Conservation (phyloP, 2,888 invertebrate genomes). For the Apoderus coryli region DNA sequence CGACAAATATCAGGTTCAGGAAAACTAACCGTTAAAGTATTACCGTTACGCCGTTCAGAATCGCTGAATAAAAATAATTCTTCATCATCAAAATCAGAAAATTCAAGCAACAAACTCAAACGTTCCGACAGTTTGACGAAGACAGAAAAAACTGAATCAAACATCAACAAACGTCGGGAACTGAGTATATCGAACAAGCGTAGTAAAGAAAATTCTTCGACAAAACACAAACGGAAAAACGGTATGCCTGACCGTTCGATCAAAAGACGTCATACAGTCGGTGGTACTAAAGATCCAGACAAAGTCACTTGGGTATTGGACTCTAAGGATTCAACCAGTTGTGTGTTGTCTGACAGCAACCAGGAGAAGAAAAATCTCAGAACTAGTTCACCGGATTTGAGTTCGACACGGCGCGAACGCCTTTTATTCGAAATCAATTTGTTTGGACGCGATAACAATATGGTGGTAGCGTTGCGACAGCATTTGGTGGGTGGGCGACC, state of each 20-base stretch:
- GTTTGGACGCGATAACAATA: constrained; percentile 37
- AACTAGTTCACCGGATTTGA: constrained; percentile 47
- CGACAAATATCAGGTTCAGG: constrained; percentile 23
- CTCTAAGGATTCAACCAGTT: constrained; percentile 36
- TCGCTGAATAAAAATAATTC: constrained; percentile 42
- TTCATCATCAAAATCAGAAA: constrained; percentile 46
- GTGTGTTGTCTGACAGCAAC: constrained; percentile 30
- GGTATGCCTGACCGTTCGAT: constrained; percentile 71
- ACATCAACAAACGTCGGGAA: constrained; percentile 59
- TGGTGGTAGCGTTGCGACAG: constrained; percentile 34
- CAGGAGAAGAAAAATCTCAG: constrained; percentile 40
- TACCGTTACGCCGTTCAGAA: constrained; percentile 41
- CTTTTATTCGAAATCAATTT: constrained; percentile 38
- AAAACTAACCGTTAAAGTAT: constrained; percentile 15
- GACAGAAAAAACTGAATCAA: constrained; percentile 64
- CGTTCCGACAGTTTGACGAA: constrained; percentile 52
- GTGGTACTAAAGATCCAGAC: constrained; percentile 79
- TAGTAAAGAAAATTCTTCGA: constrained; percentile 37
- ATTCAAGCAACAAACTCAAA: constrained; percentile 41
- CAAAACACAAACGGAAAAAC: constrained; percentile 59
- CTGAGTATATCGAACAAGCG: constrained; percentile 30
- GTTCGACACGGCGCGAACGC: constrained; percentile 31
- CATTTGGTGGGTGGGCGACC: constrained; percentile 37
- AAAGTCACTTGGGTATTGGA: constrained; percentile 41
- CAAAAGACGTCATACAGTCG: constrained; percentile 82